phyloP scores from a whole-genome alignment of 2,888 invertebrate species.

The Mythimna impura region DNA sequence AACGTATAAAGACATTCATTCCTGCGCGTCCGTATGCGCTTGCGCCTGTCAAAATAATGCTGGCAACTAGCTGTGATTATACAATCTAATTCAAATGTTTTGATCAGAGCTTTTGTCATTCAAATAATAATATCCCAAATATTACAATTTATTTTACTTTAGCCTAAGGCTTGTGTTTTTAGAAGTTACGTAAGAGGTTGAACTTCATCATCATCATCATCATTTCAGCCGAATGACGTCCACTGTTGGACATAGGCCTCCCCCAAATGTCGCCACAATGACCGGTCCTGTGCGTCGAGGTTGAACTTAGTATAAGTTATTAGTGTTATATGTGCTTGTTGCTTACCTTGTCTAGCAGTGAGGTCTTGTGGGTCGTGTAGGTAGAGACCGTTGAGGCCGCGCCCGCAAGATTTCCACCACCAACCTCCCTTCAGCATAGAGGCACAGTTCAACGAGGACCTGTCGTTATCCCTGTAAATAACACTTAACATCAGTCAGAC shows the following conservation, averaged over 20 bases:
- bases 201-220: too few relatives aligned
- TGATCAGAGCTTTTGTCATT: background rate
- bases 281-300: too few relatives aligned
- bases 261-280: too few relatives aligned
- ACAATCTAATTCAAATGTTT: too few relatives aligned
- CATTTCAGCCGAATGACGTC: too few relatives aligned
- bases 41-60: conserved; percentile 29
- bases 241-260: too few relatives aligned
- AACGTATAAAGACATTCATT: too few relatives aligned
- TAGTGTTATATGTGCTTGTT: background rate
- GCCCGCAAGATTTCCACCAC: conserved; percentile 98
- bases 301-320: background rate
- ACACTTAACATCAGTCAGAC: conserved; percentile 15
- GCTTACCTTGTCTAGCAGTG: conserved; percentile 95
- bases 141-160: background rate
- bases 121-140: background rate
- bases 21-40: background rate
- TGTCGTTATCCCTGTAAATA: conserved; percentile 94
- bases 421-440: conserved; percentile 98
- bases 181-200: background rate
- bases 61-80: conserved; percentile 10
- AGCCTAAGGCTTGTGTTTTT: background rate
- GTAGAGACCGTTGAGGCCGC: conserved; percentile 97
- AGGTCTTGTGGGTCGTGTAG: conserved; percentile 97
- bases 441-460: conserved; percentile 97